Conservation (phyloP, 2,888 invertebrate genomes). For the Metopia argyrocephala region DNA sequence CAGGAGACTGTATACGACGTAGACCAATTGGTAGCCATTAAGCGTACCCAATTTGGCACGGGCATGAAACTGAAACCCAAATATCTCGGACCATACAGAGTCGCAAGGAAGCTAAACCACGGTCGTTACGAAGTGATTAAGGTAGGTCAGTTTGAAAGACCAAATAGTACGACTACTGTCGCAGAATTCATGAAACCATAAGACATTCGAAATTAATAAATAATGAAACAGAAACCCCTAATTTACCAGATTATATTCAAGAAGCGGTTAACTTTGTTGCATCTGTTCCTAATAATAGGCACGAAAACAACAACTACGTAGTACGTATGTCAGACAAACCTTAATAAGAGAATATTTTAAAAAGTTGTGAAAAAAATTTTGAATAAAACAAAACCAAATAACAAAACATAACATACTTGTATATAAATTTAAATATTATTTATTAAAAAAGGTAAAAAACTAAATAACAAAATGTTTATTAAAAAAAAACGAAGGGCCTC, state of each 20-base stretch:
- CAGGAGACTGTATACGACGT: no score
- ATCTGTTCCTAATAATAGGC: constrained; percentile 7
- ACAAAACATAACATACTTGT: not conserved
- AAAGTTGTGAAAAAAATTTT: not conserved
- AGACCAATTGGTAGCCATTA: no score
- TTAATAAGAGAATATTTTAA: not conserved
- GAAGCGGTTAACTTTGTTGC: constrained; percentile 5
- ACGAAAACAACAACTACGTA: not conserved
- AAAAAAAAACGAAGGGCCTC: not conserved
- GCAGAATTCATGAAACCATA: no score
- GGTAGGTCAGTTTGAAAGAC: no score
- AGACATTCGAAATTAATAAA: no score
- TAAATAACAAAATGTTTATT: not conserved
- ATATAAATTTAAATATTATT: not conserved
- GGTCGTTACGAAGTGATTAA: no score
- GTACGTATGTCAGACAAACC: no score
- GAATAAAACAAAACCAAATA: not conserved
- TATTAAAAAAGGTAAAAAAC: not conserved
- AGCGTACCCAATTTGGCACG: no score
- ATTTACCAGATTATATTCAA: not conserved
- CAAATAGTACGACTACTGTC: no score
- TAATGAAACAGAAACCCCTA: not conserved
- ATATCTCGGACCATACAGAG: no score
- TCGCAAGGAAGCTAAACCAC: no score
- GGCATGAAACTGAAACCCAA: no score